phyloP scores from a whole-genome alignment of 2,113 vertebrate species.

The Castor canadensis region DNA sequence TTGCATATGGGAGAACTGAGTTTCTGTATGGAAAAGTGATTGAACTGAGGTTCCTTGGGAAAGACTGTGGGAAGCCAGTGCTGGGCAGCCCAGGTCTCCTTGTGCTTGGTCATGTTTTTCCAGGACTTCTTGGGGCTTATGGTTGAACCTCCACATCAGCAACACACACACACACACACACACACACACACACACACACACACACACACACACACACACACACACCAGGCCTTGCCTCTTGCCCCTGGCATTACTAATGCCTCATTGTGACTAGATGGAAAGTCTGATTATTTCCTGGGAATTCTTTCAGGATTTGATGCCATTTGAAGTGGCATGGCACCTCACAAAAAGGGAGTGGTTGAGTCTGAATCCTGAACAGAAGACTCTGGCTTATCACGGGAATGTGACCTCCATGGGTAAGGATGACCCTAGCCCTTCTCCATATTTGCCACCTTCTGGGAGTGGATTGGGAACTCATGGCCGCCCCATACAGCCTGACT shows the following conservation, averaged over 20 bases:
- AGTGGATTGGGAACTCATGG: background rate
- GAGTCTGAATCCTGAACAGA: conserved; percentile 34
- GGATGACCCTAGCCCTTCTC: background rate
- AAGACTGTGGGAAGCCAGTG: background rate
- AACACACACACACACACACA: background rate
- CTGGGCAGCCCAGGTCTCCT: background rate
- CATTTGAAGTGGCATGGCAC: background rate
- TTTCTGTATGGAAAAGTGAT: background rate
- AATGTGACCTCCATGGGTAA: conserved; percentile 56
- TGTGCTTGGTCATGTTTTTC: background rate
- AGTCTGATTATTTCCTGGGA: conserved; percentile 35
- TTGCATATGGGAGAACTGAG: background rate
- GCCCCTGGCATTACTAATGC: background rate
- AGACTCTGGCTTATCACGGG: background rate
- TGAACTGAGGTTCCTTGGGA: background rate
- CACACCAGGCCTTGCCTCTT: background rate
- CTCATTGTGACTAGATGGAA: background rate
- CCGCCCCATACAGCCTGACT: background rate
- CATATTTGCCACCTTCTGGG: background rate
- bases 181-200: background rate
- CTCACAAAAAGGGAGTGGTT: conserved; percentile 40
- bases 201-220: background rate
- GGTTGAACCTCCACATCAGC: background rate
- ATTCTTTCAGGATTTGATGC: conserved; percentile 70
- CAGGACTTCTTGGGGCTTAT: background rate